Percentiles rank a stretch among this genome's conserved stretches.
These are phyloP conservation scores for Ailuropoda melanoleuca DNA, from an alignment of 2,113 vertebrate species.

Conservation along the genomic window DNA sequence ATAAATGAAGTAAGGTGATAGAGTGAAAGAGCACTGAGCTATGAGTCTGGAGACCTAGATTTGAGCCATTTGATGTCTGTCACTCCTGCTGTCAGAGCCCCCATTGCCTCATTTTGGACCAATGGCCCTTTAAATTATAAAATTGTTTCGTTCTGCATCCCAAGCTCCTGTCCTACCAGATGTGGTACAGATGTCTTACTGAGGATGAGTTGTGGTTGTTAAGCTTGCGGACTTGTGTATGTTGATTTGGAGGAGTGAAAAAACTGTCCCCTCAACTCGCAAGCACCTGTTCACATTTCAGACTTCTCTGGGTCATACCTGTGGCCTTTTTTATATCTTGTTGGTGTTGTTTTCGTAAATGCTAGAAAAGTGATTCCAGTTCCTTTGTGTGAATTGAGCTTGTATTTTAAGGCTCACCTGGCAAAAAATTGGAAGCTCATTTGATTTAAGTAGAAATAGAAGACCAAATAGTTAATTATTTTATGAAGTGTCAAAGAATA, in stretches of 20 bases:
- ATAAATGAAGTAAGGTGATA: background rate
- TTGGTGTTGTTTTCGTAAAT: conserved; percentile 61
- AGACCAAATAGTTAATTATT: conserved; percentile 81
- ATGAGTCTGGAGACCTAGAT: background rate
- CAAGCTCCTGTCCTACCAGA: background rate
- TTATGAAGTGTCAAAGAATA: conserved; percentile 68
- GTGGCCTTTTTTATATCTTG: background rate
- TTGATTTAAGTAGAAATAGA: conserved; percentile 70
- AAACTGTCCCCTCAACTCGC: background rate
- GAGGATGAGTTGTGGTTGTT: background rate
- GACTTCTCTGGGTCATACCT: background rate
- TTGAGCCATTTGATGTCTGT: background rate
- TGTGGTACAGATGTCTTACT: background rate
- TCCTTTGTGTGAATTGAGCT: conserved; percentile 66
- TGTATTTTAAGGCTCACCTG: conserved; percentile 78
- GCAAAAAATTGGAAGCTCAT: conserved; percentile 73
- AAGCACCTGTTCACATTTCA: background rate
- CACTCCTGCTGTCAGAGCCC: background rate
- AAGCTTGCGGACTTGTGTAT: background rate
- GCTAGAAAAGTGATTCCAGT: conserved; percentile 27
- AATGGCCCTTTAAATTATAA: background rate
- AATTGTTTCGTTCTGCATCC: background rate
- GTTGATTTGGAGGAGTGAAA: background rate
- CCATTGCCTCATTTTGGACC: background rate
- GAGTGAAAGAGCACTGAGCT: background rate